Conservation (phyloP, 2,888 invertebrate species). For the Drosophila maculinotata region DNA sequence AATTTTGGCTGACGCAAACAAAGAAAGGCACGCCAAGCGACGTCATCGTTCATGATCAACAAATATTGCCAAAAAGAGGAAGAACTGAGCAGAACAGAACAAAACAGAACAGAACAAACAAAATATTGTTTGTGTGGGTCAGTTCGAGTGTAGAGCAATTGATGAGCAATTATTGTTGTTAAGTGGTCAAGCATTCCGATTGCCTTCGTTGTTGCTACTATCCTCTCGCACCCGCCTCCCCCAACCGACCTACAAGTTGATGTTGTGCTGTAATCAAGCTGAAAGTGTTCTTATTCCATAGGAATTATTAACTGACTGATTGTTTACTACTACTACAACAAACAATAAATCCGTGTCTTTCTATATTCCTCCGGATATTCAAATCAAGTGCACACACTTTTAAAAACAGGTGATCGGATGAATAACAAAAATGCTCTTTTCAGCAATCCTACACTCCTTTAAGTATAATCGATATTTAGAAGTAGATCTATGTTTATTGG, state of each 20-base stretch:
- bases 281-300: background rate
- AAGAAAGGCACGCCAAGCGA: constrained; percentile 27
- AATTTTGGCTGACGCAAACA: constrained; percentile 26
- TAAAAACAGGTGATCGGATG: too few species aligned
- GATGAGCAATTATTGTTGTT: constrained; percentile 50
- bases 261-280: background rate
- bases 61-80: constrained; percentile 62
- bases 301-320: too few species aligned
- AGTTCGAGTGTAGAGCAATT: constrained; percentile 58
- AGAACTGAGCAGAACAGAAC: background rate
- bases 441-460: too few species aligned
- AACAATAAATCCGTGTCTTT: too few species aligned
- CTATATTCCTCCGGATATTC: too few species aligned
- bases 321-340: too few species aligned
- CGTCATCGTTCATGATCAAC: constrained; percentile 32
- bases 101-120: constrained; percentile 36
- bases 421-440: too few species aligned
- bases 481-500: too few species aligned
- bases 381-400: too few species aligned
- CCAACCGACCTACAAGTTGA: background rate
- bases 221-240: too few species aligned
- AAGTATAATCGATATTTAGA: too few species aligned
- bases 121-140: constrained; percentile 64
- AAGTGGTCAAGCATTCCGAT: constrained; percentile 16
- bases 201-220: constrained; percentile 1